Evolutionary conservation across 2,888 invertebrate species (phyloP).

Genomic region (Trissonchulus sp.): DNA sequence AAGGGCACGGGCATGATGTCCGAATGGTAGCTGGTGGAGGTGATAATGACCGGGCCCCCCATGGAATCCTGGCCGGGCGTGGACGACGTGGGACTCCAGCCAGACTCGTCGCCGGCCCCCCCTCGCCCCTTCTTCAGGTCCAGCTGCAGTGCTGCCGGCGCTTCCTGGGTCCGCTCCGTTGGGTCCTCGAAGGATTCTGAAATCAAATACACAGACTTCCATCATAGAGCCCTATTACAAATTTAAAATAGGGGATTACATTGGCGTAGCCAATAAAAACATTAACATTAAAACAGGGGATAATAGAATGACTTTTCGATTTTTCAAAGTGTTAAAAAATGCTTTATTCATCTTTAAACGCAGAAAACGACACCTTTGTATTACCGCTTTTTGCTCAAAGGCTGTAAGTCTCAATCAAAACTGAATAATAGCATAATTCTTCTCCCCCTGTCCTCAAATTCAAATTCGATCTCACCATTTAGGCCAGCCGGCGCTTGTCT

Average conservation of each 20-base stretch:
- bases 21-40: conserved; percentile 4
- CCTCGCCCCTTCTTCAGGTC: not conserved
- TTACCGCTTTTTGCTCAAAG: too few relatives aligned
- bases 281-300: too few relatives aligned
- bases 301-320: too few relatives aligned
- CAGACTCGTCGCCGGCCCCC: not conserved
- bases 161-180: not conserved
- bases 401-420: too few relatives aligned
- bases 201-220: not conserved
- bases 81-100: not conserved
- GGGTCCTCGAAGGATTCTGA: not conserved
- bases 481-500: not conserved
- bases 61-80: not conserved
- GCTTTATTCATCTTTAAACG: too few relatives aligned
- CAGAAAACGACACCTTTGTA: too few relatives aligned
- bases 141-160: not conserved
- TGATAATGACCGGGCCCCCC: not conserved
- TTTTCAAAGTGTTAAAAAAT: too few relatives aligned
- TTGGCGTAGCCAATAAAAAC: too few relatives aligned
- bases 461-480: conserved; percentile 1
- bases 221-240: too few relatives aligned
- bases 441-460: too few relatives aligned
- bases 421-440: too few relatives aligned
- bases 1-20: not conserved
- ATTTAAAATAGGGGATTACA: too few relatives aligned